Evolutionary conservation across 2,113 vertebrate genomes (phyloP), one percentile per base, ranked within the genome.

Genomic region (Apodemus speciosus): DNA sequence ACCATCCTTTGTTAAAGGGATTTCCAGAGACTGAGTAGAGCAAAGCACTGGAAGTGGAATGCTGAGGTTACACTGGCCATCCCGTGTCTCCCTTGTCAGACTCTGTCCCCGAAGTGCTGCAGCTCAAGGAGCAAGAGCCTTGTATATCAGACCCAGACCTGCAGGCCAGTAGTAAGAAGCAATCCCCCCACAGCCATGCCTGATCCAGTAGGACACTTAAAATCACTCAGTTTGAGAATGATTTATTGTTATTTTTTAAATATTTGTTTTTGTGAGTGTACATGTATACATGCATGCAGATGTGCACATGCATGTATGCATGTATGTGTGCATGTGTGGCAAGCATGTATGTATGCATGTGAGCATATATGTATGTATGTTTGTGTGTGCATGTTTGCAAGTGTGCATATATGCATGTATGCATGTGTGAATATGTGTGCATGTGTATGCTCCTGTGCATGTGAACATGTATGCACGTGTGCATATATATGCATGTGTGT

Each of bases 131-230:
- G 1, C 20, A 20, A 7, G 27, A 66, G 23, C 23, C 46, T 62
- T 32, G 4, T 8, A 60, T 14, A 10, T 71, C 6, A 60, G 40
- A 89, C 27, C 14, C 15, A 69, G 21, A 87, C 15, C 46, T 9
- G 1, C 14, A 64, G 21, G 9, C 2, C 0, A 40, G 1, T 2
- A 6, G 20, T 9, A 68, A 56, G 14, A 64, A 38, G n/a, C 1
- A 87, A 30, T 60, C 9, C 25, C 9, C 10, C 6, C 30, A 20
- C 5, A 21, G 9, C 15, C 66, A 11, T 40, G 35, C 25, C 32
- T 43, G 30, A 15, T 32, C 64, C 64, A 66, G n/a, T 69, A 27
- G 9, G 11, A 0, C 46, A 27, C 15, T 76, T 38, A 62, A 86
- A 90, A 23, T 13, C 64, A 35, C 20, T 30, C 3, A 76, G 3